Evolutionary conservation across 2,113 vertebrate species (phyloP), one percentile per base, ranked within the genome.

Genomic region (Oryzias celebensis): DNA sequence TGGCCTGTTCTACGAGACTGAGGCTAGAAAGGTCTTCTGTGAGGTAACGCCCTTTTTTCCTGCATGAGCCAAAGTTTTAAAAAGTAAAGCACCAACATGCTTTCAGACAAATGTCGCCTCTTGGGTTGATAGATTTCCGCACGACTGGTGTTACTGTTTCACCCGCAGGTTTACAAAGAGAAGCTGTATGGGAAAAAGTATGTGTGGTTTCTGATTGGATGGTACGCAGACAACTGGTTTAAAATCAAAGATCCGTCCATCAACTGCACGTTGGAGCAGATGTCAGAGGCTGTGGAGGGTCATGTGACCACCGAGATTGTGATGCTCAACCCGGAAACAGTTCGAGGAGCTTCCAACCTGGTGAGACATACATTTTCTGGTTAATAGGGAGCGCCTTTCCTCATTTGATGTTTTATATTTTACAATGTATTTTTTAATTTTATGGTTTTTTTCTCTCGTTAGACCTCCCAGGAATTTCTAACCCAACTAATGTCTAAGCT

Each of bases 161-260:
- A 1, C 17, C 47, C 41, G 53, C 75, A 98, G 96, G 96, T 98
- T 42, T 98, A 94, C 73, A 98, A 98, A 86, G 96, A 98, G 88
- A 95, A 96, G 81, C 93, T 98, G 15, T 98, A 94, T 0, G 96
- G 96, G 58, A 98, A 98, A 90, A 97, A 97, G 81, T 93, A 95
- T 0, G 96, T 98, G 43, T 98, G 96, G 96, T 98, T 98, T 84
- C 92, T 98, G 70, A 98, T 98, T 0, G 96, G 96, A 48, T 98
- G 96, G 96, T 98, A 98, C 0, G 95, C 96, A 0, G 96, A 98
- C 90, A 98, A 97, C 62, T 98, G 96, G 96, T 98, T 96, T 87
- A 97, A 96, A 77, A 97, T 91, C 80, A 94, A 95, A 44, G 96
- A 98, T 65, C 94, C 95, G 0, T 92, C 95, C 22, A 98, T 98